phyloP scores from a whole-genome alignment of 2,113 vertebrate genomes.

The Hystrix cristata region DNA sequence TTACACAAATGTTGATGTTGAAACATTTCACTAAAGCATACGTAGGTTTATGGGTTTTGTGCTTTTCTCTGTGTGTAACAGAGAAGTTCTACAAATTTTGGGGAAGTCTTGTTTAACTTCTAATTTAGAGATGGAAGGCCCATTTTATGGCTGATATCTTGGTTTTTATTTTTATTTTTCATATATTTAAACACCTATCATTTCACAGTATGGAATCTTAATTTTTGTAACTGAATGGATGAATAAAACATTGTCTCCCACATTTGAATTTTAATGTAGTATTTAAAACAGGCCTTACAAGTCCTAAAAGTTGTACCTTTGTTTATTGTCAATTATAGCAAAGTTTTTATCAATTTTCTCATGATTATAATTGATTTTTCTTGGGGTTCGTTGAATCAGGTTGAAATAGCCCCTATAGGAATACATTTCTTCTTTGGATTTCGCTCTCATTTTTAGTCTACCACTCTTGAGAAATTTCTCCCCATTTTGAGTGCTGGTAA shows the following conservation, averaged over 20 bases:
- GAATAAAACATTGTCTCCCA: background rate
- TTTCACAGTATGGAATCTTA: background rate
- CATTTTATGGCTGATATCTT: background rate
- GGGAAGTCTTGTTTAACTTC: background rate
- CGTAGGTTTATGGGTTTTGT: background rate
- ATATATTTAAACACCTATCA: background rate
- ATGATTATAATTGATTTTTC: background rate
- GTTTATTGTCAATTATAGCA: background rate
- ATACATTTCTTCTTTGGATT: background rate
- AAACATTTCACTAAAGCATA: background rate
- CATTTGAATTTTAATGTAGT: background rate
- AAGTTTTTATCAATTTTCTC: background rate
- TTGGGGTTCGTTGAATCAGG: background rate
- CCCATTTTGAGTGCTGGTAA: background rate
- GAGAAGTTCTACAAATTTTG: background rate
- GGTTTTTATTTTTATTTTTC: background rate
- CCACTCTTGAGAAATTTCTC: slow-evolving; percentile 3
- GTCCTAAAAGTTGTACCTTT: background rate
- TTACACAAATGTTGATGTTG: background rate
- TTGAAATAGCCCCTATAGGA: background rate
- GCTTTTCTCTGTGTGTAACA: background rate
- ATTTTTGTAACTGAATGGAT: background rate
- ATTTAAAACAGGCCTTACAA: slow-evolving; percentile 1
- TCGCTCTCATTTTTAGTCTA: background rate
- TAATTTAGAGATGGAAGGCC: background rate